Conservation (phyloP, 2,888 invertebrate species). For the Xestia c-nigrum region DNA sequence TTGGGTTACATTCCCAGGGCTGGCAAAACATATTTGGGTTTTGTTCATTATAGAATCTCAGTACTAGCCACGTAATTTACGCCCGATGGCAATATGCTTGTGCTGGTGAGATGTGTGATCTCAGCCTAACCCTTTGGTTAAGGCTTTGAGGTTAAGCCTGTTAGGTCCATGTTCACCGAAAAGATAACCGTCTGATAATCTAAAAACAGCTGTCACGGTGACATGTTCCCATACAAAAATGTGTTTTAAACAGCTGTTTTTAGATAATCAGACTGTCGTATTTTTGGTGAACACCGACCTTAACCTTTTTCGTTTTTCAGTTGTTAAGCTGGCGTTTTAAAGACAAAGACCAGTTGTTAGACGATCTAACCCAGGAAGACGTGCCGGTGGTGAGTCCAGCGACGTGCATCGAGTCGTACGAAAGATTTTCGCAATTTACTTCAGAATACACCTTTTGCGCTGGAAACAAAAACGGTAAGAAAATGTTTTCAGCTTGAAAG, state of each 20-base stretch:
- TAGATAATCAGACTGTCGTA: too few species aligned
- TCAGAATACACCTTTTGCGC: slow-evolving; percentile 90
- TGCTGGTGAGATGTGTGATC: background rate
- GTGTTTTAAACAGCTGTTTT: too few species aligned
- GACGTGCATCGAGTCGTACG: slow-evolving; percentile 21
- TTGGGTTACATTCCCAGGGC: background rate
- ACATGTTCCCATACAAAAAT: too few species aligned
- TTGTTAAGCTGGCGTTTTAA: slow-evolving; percentile 39
- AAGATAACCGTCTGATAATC: too few species aligned
- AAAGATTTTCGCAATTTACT: slow-evolving; percentile 54
- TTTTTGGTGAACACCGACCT: too few species aligned
- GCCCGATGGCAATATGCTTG: background rate
- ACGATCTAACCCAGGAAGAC: slow-evolving; percentile 18
- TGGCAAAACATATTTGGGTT: background rate
- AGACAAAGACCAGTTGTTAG: slow-evolving; percentile 8
- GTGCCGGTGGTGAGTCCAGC: slow-evolving; percentile 25
- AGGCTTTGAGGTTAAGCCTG: background rate
- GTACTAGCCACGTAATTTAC: background rate
- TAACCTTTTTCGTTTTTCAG: slow-evolving; percentile 1
- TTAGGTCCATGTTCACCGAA: too few species aligned
- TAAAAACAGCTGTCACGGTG: too few species aligned
- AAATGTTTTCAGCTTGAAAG: background rate
- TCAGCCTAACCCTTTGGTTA: background rate
- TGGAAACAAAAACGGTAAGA: slow-evolving; percentile 85
- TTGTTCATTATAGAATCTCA: background rate